phyloP scores from a whole-genome alignment of 2,797 vertebrate species.

The Diceros bicornis region DNA sequence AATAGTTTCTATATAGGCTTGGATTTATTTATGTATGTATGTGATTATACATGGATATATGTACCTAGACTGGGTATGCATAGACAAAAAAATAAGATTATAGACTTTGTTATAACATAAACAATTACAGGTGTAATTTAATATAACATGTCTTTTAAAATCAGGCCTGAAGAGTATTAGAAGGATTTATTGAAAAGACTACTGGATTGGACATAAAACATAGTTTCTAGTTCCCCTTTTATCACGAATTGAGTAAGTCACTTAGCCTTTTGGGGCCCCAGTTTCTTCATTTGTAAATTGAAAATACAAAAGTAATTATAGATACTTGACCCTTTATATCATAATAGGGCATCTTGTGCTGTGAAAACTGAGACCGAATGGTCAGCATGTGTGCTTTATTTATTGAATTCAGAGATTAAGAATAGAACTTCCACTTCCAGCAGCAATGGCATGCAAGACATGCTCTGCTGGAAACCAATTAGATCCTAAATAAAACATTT shows the following conservation, averaged over 20 bases:
- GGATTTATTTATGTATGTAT: not conserved
- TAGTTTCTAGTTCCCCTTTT: not conserved
- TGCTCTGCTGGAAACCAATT: constrained; percentile 21
- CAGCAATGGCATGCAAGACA: constrained; percentile 11
- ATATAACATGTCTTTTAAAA: not conserved
- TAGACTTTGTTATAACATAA: constrained; percentile 8
- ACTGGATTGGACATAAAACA: not conserved
- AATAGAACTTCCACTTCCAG: not conserved
- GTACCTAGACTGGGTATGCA: not conserved
- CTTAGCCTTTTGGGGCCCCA: not conserved
- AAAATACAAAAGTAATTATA: constrained; percentile 58
- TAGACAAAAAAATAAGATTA: constrained; percentile 57
- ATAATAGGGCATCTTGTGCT: not conserved
- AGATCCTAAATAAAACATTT: constrained; percentile 37
- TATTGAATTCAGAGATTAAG: constrained; percentile 35
- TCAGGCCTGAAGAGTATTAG: not conserved
- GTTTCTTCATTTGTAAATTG: constrained; percentile 47
- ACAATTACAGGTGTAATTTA: constrained; percentile 40
- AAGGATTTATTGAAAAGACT: constrained; percentile 17
- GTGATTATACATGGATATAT: constrained; percentile 9
- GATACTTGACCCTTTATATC: not conserved
- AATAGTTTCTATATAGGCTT: constrained; percentile 31
- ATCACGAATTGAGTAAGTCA: not conserved
- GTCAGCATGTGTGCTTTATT: not conserved
- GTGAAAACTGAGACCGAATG: not conserved